phyloP scores from a whole-genome alignment of 2,888 invertebrate genomes.

The Gisinianus flammeolus region DNA sequence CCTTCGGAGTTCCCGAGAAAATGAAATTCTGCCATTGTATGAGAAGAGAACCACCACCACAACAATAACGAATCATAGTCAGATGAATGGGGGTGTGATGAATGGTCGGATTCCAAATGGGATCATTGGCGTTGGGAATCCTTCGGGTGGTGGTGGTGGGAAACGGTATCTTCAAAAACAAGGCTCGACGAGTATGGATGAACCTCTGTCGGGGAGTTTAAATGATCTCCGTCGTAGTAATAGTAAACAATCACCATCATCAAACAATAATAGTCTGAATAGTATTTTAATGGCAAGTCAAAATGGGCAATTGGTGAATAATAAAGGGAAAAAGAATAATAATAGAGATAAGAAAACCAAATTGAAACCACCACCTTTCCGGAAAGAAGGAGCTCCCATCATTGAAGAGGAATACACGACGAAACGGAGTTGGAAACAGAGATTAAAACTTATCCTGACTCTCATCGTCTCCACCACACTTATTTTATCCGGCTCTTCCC shows the following conservation, averaged over 20 bases:
- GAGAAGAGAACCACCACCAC: not conserved
- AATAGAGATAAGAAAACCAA: constrained; percentile 9
- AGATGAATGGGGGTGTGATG: not conserved
- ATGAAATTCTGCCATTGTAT: not conserved
- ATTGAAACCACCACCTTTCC: not conserved
- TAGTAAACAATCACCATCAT: not conserved
- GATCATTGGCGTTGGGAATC: not conserved
- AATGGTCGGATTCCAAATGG: not conserved
- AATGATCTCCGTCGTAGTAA: not conserved
- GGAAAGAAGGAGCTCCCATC: not conserved
- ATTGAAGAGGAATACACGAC: not conserved
- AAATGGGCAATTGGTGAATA: constrained; percentile 15
- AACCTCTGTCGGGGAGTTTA: not conserved
- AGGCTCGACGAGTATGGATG: constrained; percentile 33
- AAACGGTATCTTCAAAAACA: constrained; percentile 25
- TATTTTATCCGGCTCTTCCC: constrained; percentile 74
- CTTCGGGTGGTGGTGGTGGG: not conserved
- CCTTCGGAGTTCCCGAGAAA: not conserved
- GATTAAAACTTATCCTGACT: constrained; percentile 74
- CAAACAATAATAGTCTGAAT: constrained; percentile 28
- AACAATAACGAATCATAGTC: not conserved
- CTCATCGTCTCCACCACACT: constrained; percentile 74
- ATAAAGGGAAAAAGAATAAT: constrained; percentile 26
- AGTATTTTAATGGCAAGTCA: constrained; percentile 30
- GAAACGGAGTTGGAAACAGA: constrained; percentile 70